Conservation (phyloP, 2,888 invertebrate genomes). For the Meloe dianella region DNA sequence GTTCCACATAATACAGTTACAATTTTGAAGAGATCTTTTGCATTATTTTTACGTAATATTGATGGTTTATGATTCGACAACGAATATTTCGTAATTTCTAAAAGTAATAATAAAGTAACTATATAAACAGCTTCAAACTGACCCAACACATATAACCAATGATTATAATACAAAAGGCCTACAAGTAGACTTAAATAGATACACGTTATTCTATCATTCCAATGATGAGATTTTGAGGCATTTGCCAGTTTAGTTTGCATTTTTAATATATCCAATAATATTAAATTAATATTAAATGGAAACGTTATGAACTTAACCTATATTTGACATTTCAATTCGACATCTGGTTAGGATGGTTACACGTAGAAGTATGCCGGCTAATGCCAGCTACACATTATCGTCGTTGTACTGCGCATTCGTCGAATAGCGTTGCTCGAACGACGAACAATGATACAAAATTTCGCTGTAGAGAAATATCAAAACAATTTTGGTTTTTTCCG, state of each 20-base stretch:
- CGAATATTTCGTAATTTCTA: slow-evolving; percentile 15
- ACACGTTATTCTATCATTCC: slow-evolving; percentile 15
- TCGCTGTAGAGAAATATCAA: no score
- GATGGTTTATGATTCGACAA: not conserved
- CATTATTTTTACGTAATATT: not conserved
- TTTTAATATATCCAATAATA: not conserved
- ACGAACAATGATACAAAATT: no score
- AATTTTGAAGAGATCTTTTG: slow-evolving; percentile 58
- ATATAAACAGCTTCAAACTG: slow-evolving; percentile 13
- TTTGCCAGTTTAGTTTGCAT: slow-evolving; percentile 5
- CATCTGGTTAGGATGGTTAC: no score
- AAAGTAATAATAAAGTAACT: not conserved
- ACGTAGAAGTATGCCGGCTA: not conserved
- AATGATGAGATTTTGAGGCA: slow-evolving; percentile 5
- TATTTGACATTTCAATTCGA: not conserved
- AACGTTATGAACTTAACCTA: not conserved
- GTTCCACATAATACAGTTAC: slow-evolving; percentile 60
- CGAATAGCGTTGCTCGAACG: no score
- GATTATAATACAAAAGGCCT: slow-evolving; percentile 7
- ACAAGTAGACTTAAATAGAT: not conserved
- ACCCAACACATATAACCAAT: slow-evolving; percentile 4
- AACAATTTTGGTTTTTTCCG: no score
- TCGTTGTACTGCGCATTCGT: no score
- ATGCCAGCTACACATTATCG: not conserved
- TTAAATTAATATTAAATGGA: not conserved